phyloP scores from a whole-genome alignment of 2,797 vertebrate species.

The Thalassophryne amazonica region DNA sequence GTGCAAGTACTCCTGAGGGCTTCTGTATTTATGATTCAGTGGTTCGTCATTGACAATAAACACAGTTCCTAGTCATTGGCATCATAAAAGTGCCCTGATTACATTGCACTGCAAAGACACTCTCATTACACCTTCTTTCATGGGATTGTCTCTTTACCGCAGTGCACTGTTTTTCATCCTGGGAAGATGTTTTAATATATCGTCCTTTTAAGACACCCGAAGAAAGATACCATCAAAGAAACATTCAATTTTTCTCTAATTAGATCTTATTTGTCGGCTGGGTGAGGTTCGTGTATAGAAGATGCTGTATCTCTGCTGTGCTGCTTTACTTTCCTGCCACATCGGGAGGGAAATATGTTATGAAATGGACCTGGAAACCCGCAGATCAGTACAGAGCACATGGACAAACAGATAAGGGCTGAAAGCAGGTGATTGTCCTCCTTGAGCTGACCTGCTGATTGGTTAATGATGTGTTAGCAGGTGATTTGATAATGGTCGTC shows the following conservation, averaged over 20 bases:
- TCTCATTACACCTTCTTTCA: no score
- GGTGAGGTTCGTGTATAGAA: neutral
- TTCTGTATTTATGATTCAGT: conserved; percentile 16
- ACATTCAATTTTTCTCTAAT: no score
- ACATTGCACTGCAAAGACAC: no score
- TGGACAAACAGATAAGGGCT: conserved; percentile 45
- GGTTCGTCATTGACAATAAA: conserved; percentile 20
- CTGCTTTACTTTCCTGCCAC: neutral
- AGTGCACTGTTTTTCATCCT: no score
- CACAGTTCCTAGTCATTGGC: no score
- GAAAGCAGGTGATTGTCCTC: conserved; percentile 42
- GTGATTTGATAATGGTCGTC: conserved; percentile 62
- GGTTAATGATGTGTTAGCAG: conserved; percentile 64
- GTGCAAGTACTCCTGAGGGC: neutral
- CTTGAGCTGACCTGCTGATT: conserved; percentile 58
- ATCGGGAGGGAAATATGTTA: conserved; percentile 8
- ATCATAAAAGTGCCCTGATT: no score
- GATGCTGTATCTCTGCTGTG: conserved; percentile 6
- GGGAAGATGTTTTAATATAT: no score
- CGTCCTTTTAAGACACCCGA: no score
- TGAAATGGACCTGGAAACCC: conserved; percentile 4
- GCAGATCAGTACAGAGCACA: conserved; percentile 30
- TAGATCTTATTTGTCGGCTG: no score
- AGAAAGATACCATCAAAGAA: no score
- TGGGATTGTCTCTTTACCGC: no score